A percentile compares a stretch with the other conserved stretches of the same genome.
These are phyloP conservation scores for Halcyon badia DNA, from an alignment of 2,797 vertebrate genomes.

Conservation along the genomic window DNA sequence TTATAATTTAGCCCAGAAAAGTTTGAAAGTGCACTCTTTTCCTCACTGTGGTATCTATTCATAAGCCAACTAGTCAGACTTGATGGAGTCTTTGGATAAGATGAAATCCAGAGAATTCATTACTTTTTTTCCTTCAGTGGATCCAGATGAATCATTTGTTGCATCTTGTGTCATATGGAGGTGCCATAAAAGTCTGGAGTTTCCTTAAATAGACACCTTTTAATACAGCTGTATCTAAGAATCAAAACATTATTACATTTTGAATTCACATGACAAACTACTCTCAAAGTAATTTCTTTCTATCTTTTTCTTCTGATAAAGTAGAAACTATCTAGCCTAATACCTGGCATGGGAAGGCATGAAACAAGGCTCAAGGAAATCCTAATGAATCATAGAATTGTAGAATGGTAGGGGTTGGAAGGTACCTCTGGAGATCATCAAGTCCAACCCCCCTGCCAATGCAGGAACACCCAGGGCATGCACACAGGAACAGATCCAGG, in stretches of 20 bases:
- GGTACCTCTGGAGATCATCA: too few species aligned
- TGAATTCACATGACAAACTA: neutral
- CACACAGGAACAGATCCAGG: too few species aligned
- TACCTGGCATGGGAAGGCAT: neutral
- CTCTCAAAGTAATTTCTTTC: neutral
- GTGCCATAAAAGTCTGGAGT: neutral
- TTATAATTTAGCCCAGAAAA: neutral
- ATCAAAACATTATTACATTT: neutral
- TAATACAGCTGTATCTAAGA: neutral
- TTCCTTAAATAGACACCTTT: neutral
- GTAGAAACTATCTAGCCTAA: neutral
- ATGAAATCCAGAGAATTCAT: neutral
- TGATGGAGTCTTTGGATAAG: neutral
- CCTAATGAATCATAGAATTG: neutral
- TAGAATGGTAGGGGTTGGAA: too few species aligned
- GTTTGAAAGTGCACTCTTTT: neutral
- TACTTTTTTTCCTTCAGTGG: neutral
- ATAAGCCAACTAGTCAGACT: neutral
- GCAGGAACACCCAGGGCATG: too few species aligned
- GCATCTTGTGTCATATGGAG: neutral
- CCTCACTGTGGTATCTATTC: neutral
- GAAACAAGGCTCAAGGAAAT: neutral
- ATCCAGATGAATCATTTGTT: neutral
- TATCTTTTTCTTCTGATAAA: neutral
- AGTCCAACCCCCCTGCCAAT: too few species aligned